Conservation (phyloP, 2,888 invertebrate species). For the Listrodromus nycthemerus region DNA sequence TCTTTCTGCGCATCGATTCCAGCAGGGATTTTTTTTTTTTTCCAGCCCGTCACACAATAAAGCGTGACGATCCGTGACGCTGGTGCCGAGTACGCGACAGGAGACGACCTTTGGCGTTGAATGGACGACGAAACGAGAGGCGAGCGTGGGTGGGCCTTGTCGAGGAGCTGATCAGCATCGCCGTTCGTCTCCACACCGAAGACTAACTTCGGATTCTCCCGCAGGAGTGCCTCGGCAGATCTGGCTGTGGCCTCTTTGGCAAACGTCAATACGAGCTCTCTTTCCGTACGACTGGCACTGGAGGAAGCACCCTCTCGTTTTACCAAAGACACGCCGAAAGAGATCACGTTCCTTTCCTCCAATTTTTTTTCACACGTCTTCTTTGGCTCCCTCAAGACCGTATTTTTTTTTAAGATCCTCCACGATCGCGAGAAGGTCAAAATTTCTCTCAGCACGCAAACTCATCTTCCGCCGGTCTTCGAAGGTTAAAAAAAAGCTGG, state of each 20-base stretch:
- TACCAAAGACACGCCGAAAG: conserved; percentile 79
- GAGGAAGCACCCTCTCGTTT: conserved; percentile 76
- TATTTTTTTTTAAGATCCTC: conserved; percentile 19
- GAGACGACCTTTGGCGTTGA: conserved; percentile 43
- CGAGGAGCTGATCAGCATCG: conserved; percentile 34
- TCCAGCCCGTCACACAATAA: conserved; percentile 2
- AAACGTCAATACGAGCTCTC: conserved; percentile 55
- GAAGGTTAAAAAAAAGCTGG: neutral
- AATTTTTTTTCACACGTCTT: conserved; percentile 43
- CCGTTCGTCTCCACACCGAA: conserved; percentile 27
- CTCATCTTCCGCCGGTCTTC: conserved; percentile 18
- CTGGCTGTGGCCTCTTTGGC: conserved; percentile 39
- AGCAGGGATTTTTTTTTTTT: conserved; percentile 15
- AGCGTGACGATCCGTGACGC: conserved; percentile 45
- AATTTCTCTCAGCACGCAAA: conserved; percentile 33
- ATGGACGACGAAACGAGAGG: conserved; percentile 42
- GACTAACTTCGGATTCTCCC: conserved; percentile 21
- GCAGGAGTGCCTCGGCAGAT: conserved; percentile 10
- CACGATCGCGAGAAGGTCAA: neutral
- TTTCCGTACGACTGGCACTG: conserved; percentile 68
- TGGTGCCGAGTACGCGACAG: conserved; percentile 26
- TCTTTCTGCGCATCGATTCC: conserved; percentile 1
- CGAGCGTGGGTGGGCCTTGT: conserved; percentile 67
- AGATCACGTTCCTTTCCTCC: conserved; percentile 36
- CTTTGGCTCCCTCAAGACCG: conserved; percentile 46